Base-by-base conservation (phyloP, 23 tunicate genomes). In the Halocynthia roretzi region DNA sequence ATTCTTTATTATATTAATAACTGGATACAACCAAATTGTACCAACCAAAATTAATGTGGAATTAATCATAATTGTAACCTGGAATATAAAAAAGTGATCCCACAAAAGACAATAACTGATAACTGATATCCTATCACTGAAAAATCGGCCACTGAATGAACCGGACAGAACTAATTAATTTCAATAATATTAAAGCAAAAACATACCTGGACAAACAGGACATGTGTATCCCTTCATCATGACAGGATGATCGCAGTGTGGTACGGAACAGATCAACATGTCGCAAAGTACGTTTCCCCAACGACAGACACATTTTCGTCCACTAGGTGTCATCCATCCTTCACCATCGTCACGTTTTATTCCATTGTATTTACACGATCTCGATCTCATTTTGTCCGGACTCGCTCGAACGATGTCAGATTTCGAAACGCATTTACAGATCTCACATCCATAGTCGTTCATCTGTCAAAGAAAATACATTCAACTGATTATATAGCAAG, bases 211-310 rank as follows among this genome's bases (percentile, higher is more conserved):
- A 49, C 96, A 89, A 57, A 67, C 70, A 7, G 96, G 55, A 51
- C 96, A 89, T 61, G 83, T 76, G 51, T 60, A 76, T 51, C 76
- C 83, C 10, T 76, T 61, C 17, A 66, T 52, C 10, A 80, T 21
- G 21, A 23, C 54, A 12, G 96, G 96, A 8, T 89, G 54, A 61
- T 84, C 80, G 80, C 96, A 89, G 5, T 58, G 23, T 7, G 85
- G 96, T 10, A 80, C 62, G 5, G 96, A 88, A 56, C 96, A 89
- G 52, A 76, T 78, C 62, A 89, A 23, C n/a, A 75, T 56, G 48
- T 89, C 96, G 62, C 96, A 89, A 80, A 89, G 67, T 9, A 89
- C 77, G 55, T 79, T 54, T n/a, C 88, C 96, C 10, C 88, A 82
- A 7, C 84, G 68, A 54, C 96, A 89, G 62, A 80, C 72, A 67